A percentile compares a stretch with the other conserved stretches of the same genome.
Evolutionary conservation across 2,113 vertebrate genomes (phyloP).

Genomic region (Oncorhynchus kisutch): DNA sequence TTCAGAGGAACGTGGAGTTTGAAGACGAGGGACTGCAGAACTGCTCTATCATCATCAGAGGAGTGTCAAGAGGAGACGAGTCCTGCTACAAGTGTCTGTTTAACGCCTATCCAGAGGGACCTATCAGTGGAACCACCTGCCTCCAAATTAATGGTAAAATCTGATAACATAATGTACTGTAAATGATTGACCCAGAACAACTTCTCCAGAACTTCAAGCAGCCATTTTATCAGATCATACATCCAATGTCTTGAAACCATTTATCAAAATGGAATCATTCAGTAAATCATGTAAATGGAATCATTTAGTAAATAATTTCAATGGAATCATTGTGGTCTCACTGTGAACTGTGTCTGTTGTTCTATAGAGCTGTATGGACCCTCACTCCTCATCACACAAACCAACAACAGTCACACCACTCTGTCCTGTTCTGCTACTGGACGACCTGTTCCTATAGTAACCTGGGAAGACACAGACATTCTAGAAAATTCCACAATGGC

Average conservation of each 20-base stretch:
- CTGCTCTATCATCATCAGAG: constrained; percentile 6
- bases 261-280: too few relatives aligned
- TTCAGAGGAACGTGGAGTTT: background rate
- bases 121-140: constrained; percentile 5
- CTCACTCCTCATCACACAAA: too few relatives aligned
- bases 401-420: too few relatives aligned
- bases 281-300: too few relatives aligned
- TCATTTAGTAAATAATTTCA: too few relatives aligned
- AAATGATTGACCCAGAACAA: background rate
- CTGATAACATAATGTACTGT: background rate
- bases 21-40: background rate
- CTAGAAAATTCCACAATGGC: background rate
- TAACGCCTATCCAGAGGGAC: constrained; percentile 8
- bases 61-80: constrained; percentile 10
- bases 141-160: constrained; percentile 29
- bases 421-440: too few relatives aligned
- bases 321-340: too few relatives aligned
- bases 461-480: background rate
- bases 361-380: too few relatives aligned
- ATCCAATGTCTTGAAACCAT: too few relatives aligned
- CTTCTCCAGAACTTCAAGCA: background rate
- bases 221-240: background rate
- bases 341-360: too few relatives aligned
- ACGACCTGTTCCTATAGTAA: background rate
- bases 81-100: constrained; percentile 27